Evolutionary conservation across 2,888 invertebrate genomes (phyloP).

Genomic region (Drosophila monieri): DNA sequence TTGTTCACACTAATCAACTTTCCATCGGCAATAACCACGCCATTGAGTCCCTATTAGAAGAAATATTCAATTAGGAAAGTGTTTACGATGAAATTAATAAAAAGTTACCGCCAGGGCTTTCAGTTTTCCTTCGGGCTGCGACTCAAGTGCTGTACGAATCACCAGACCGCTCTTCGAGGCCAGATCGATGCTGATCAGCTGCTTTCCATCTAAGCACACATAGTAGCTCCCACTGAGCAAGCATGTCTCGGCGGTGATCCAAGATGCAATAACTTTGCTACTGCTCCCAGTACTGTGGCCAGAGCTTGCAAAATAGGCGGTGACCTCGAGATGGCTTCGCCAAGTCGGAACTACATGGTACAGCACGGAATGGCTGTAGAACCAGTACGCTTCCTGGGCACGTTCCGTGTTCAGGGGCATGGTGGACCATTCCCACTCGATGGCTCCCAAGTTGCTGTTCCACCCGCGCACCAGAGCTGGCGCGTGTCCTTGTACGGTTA

Average conservation of each 20-base stretch:
- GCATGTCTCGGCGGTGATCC: constrained; percentile 86
- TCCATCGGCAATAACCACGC: constrained; percentile 82
- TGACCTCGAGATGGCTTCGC: constrained; percentile 88
- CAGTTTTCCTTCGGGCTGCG: constrained; percentile 76
- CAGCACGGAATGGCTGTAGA: constrained; percentile 86
- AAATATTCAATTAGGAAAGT: not conserved
- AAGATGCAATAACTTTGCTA: constrained; percentile 87
- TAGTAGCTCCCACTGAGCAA: constrained; percentile 87
- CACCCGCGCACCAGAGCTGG: constrained; percentile 91
- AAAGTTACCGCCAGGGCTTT: constrained; percentile 71
- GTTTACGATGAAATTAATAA: not conserved
- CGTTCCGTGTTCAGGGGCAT: constrained; percentile 80
- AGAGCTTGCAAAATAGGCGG: constrained; percentile 86
- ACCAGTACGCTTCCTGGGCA: constrained; percentile 86
- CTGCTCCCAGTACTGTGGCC: constrained; percentile 85
- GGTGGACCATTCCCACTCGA: constrained; percentile 92
- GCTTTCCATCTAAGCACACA: constrained; percentile 87
- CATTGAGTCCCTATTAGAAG: constrained; percentile 79
- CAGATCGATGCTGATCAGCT: constrained; percentile 87
- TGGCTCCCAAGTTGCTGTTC: constrained; percentile 89
- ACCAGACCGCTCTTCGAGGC: constrained; percentile 85
- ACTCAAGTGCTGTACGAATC: constrained; percentile 82
- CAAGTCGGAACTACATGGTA: constrained; percentile 87
- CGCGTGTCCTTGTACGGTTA: constrained; percentile 90
- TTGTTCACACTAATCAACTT: constrained; percentile 81